phyloP scores from a whole-genome alignment of 2,797 vertebrate genomes.

The Lindbergichthys nudifrons region DNA sequence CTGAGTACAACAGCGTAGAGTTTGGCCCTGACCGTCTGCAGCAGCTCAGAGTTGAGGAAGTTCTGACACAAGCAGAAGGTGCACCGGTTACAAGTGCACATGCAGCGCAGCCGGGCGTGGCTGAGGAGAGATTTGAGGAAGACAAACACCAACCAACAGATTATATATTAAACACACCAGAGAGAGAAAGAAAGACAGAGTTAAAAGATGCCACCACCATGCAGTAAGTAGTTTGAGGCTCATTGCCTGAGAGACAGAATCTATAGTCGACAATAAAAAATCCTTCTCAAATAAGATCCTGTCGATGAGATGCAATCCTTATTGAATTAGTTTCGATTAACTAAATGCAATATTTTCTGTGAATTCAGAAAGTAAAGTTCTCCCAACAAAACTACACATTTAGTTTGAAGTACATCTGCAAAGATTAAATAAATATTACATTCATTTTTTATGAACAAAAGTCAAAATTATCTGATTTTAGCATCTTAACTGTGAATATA shows the following conservation, averaged over 20 bases:
- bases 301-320: neutral
- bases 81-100: slow-evolving; percentile 99
- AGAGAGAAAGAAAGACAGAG: slow-evolving; percentile 7
- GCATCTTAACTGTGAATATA: no score
- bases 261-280: neutral
- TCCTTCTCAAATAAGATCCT: neutral
- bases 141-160: slow-evolving; percentile 39
- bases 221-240: neutral
- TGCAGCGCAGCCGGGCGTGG: slow-evolving; percentile 97
- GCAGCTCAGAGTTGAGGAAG: slow-evolving; percentile 98
- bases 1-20: slow-evolving; percentile 96
- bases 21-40: slow-evolving; percentile 99
- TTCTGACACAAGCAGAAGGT: slow-evolving; percentile 99
- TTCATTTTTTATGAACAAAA: no score
- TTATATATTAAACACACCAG: slow-evolving; percentile 20
- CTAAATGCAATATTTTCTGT: neutral
- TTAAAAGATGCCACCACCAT: slow-evolving; percentile 10
- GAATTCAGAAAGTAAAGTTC: neutral
- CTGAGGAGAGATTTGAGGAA: slow-evolving; percentile 86
- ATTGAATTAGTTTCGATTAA: neutral
- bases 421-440: no score
- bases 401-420: no score
- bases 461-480: no score
- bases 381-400: neutral
- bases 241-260: slow-evolving; percentile 3